Base-by-base conservation (phyloP, 1,140 invertebrate species). In the Pentalonia nigronervosa region DNA sequence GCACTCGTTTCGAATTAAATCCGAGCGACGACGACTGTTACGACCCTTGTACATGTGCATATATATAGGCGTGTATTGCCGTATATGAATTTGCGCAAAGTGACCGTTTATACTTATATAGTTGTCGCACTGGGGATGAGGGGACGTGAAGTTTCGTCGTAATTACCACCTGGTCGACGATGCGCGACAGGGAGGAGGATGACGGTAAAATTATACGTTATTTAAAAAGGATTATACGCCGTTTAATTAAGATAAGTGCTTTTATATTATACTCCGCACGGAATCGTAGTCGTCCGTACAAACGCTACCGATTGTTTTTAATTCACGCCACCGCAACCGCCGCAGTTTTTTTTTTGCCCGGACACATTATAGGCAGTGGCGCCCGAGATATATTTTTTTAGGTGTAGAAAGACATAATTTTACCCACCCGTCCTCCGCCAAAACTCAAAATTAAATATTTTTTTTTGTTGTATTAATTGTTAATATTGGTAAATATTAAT, bases 201-300 rank as follows among this genome's bases (percentile, higher is more conserved):
- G n/a, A n/a, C 60, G 60, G 60, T 76, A 76, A 76, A 76, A 76
- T 76, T 76, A 76, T 76, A 76, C 30, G 60, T 76, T 76, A 76
- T 76, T 76, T 76, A 76, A n/a, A 76, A 76, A 30, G n/a, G 60
- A 76, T 76, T 76, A 76, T 34, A n/a, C 14, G 60, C n/a, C 60
- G n/a, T 76, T 76, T 76, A 76, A 76, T 76, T 76, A n/a, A 30
- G 60, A 17, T 76, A 76, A 76, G 60, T 76, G 30, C 60, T 76
- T 76, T 76, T 76, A 76, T 76, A 76, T 76, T 76, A n/a, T n/a
- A 76, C n/a, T 14, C 60, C 60, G 41, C 41, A 17, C 60, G 14
- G n/a, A 14, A 76, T 76, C 60, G 60, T 4, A 4, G 41, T 17
- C 60, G 60, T n/a, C 30, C 17, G 30, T 67, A n/a, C 30, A n/a